Percentiles rank a stretch among this genome's conserved stretches.
Conservation (phyloP, 2,888 invertebrate genomes). For the Ophioninae sp. region DNA sequence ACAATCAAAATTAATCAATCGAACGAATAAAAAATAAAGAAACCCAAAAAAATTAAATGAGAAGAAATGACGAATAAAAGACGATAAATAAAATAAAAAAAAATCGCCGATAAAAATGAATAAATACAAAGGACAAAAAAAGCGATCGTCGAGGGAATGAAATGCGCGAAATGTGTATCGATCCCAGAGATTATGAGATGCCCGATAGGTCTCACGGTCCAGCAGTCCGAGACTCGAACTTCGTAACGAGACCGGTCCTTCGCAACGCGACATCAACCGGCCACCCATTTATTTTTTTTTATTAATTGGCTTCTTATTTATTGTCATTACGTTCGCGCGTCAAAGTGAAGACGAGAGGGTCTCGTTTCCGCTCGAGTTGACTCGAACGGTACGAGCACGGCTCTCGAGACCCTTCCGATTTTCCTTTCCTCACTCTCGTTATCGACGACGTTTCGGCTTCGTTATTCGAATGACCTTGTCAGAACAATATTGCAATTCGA, state of each 20-base stretch:
- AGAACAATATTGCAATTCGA: too few relatives aligned
- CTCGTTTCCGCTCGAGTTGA: constrained; percentile 40
- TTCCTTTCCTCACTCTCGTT: neutral
- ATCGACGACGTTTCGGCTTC: neutral
- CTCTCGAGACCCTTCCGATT: neutral
- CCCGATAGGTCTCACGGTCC: constrained; percentile 24
- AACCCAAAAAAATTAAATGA: neutral
- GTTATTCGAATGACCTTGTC: too few relatives aligned
- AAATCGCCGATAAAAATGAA: neutral
- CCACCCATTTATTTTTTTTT: constrained; percentile 46
- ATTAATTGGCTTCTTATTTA: constrained; percentile 72
- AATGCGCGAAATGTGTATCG: constrained; percentile 9
- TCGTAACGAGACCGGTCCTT: constrained; percentile 16
- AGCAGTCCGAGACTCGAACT: constrained; percentile 23
- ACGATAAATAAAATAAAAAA: neutral
- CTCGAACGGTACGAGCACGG: constrained; percentile 9
- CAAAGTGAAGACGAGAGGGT: constrained; percentile 42
- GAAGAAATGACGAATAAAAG: neutral
- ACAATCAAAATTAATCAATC: neutral
- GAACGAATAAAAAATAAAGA: neutral
- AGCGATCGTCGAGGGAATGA: neutral
- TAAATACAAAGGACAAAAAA: neutral
- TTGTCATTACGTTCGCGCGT: constrained; percentile 64
- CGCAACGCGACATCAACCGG: neutral
- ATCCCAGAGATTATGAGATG: constrained; percentile 32